Evolutionary conservation across 2,888 invertebrate species (phyloP).

Genomic region (Nomada hirtipes): DNA sequence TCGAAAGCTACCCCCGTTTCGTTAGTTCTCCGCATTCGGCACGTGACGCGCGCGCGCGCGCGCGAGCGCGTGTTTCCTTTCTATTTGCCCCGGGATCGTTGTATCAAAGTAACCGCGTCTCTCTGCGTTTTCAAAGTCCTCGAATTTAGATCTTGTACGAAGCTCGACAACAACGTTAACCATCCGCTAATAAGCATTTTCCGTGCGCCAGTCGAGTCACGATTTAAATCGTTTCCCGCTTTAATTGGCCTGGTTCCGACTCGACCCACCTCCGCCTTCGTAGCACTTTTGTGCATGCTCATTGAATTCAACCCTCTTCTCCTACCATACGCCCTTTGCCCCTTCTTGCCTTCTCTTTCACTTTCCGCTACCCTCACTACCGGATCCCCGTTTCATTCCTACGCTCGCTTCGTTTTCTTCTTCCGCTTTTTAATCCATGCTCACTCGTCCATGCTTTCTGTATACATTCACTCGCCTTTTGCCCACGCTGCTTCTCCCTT

Average conservation of each 20-base stretch:
- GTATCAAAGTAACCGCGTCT: conserved; percentile 56
- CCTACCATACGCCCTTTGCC: neutral
- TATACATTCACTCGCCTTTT: neutral
- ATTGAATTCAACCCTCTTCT: conserved; percentile 9
- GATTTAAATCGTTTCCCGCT: conserved; percentile 64
- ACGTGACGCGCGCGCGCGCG: neutral
- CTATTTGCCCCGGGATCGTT: conserved; percentile 50
- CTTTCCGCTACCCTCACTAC: neutral
- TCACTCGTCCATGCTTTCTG: neutral
- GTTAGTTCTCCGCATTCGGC: neutral
- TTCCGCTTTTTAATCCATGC: neutral
- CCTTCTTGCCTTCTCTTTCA: conserved; percentile 6
- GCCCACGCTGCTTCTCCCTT: neutral
- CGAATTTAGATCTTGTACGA: conserved; percentile 18
- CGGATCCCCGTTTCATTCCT: neutral
- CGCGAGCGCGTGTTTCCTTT: conserved; percentile 48
- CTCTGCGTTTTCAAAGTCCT: conserved; percentile 47
- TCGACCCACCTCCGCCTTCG: conserved; percentile 5
- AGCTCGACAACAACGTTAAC: conserved; percentile 54
- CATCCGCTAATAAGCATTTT: conserved; percentile 68
- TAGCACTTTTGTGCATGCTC: conserved; percentile 9
- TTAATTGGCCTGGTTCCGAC: conserved; percentile 61
- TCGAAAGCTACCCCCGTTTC: conserved; percentile 12
- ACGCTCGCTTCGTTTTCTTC: neutral
- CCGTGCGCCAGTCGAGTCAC: conserved; percentile 36